phyloP scores from a whole-genome alignment of 2,113 vertebrate genomes.

The Cyanoramphus novaezelandiae region DNA sequence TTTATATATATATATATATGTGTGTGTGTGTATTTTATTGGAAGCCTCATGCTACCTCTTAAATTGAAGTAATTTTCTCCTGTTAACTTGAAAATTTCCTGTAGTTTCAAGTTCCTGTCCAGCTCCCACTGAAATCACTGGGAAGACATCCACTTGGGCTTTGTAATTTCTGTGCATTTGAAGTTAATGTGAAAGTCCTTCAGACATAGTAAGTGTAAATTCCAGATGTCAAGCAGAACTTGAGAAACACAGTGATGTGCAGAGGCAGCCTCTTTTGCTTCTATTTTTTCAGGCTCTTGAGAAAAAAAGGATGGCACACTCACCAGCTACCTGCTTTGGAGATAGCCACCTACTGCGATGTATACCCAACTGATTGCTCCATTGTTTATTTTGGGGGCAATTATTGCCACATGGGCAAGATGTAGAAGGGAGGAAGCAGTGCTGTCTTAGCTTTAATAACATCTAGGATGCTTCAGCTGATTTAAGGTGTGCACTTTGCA shows the following conservation, averaged over 20 bases:
- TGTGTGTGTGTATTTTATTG: not conserved
- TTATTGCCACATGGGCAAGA: not conserved
- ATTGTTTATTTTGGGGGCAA: not conserved
- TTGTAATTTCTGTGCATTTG: not conserved
- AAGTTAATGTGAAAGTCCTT: not conserved
- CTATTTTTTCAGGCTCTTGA: not conserved
- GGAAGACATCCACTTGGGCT: not conserved
- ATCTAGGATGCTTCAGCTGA: not conserved
- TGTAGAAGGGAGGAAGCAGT: not conserved
- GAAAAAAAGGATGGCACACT: not conserved
- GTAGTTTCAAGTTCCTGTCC: not conserved
- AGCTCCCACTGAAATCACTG: not conserved
- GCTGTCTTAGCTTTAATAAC: not conserved
- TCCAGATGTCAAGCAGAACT: not conserved
- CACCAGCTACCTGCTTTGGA: not conserved
- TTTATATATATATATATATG: not conserved
- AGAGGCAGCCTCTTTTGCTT: not conserved
- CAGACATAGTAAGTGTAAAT: not conserved
- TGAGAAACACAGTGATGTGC: not conserved
- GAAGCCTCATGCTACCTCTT: conserved; percentile 7
- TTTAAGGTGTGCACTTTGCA: fast-evolving
- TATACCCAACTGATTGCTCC: not conserved
- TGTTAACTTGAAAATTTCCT: conserved; percentile 42
- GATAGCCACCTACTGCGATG: not conserved
- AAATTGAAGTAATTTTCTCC: conserved; percentile 39